phyloP scores from a whole-genome alignment of 2,797 vertebrate species.

The Artibeus jamaicensis region DNA sequence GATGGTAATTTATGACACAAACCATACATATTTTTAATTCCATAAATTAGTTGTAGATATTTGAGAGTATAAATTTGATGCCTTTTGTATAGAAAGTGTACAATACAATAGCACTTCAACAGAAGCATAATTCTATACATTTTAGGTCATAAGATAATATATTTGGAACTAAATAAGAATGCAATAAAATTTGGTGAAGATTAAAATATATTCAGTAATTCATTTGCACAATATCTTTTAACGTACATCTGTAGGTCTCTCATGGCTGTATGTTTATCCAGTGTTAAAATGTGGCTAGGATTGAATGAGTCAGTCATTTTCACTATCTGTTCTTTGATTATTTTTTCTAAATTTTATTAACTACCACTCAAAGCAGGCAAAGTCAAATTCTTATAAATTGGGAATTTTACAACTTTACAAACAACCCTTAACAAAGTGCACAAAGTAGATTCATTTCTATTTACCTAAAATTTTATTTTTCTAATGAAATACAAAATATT shows the following conservation, averaged over 20 bases:
- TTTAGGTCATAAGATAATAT: not conserved
- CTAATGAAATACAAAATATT: not conserved
- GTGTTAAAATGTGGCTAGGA: not conserved
- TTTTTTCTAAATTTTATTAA: not conserved
- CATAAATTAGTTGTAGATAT: not conserved
- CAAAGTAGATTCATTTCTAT: not conserved
- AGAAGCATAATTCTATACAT: not conserved
- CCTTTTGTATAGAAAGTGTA: not conserved
- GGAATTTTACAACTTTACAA: not conserved
- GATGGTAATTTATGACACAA: not conserved
- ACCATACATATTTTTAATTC: conserved; percentile 11
- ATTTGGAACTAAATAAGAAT: not conserved
- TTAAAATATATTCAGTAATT: not conserved
- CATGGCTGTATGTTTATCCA: not conserved
- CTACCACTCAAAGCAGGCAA: not conserved
- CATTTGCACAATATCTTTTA: not conserved
- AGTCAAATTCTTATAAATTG: not conserved
- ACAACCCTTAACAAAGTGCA: not conserved
- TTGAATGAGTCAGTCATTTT: not conserved
- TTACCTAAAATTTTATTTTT: not conserved
- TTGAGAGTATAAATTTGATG: not conserved
- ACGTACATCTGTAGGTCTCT: not conserved
- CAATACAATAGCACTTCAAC: not conserved
- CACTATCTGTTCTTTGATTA: not conserved
- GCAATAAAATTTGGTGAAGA: not conserved